Evolutionary conservation across 2,888 invertebrate genomes (phyloP).

Genomic region (Polietes domitor): DNA sequence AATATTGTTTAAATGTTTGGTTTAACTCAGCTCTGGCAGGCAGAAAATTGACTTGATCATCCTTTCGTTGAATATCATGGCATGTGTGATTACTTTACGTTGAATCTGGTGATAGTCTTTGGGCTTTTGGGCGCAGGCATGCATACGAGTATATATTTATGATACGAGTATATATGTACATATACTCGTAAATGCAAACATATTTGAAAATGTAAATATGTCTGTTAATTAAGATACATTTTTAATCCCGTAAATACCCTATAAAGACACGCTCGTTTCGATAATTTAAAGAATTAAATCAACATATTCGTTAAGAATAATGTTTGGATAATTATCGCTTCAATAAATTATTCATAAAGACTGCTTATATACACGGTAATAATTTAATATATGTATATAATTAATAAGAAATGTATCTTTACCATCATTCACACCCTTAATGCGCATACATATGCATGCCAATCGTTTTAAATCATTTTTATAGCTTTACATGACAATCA

Average conservation of each 20-base stretch:
- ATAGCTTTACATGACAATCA: too few species aligned
- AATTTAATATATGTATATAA: too few species aligned
- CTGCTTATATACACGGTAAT: too few species aligned
- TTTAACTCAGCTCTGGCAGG: background rate
- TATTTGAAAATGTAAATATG: background rate
- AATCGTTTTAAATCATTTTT: too few species aligned
- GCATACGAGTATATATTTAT: too few species aligned
- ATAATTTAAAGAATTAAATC: background rate
- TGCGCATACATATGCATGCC: too few species aligned
- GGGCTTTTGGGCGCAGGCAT: background rate
- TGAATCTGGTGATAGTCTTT: background rate
- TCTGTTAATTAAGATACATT: background rate
- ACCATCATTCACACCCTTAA: too few species aligned
- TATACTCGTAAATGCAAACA: background rate
- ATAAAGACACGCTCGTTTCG: background rate
- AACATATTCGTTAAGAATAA: background rate
- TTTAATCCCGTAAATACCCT: conserved; percentile 1
- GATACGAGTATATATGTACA: too few species aligned
- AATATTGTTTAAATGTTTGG: background rate
- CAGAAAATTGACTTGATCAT: background rate
- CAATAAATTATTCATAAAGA: background rate
- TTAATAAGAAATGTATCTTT: too few species aligned
- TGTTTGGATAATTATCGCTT: background rate
- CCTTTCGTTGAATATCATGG: background rate
- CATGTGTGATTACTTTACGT: background rate